These are phyloP conservation scores for Margarornis squamiger DNA, from an alignment of 2,797 vertebrate species.

Conservation along the genomic window DNA sequence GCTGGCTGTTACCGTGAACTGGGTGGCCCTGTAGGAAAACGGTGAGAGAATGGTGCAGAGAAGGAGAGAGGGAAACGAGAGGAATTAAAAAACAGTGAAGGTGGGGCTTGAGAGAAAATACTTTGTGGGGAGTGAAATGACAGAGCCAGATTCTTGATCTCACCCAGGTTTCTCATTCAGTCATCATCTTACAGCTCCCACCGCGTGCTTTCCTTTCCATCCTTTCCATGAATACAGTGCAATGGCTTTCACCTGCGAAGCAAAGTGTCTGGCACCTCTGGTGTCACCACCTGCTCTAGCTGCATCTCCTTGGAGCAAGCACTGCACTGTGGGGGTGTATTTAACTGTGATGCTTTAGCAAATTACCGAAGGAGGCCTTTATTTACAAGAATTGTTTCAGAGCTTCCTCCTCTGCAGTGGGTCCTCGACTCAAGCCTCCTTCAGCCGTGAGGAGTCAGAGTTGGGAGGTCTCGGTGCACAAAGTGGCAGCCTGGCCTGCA, in stretches of 20 bases:
- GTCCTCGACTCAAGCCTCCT: background rate
- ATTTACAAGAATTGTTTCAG: background rate
- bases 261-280: background rate
- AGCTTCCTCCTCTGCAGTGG: background rate
- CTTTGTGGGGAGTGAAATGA: conserved; percentile 53
- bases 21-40: conserved; percentile 12
- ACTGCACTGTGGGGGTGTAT: background rate
- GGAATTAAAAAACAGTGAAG: conserved; percentile 15
- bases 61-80: background rate
- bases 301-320: background rate
- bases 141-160: conserved; percentile 4
- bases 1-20: background rate
- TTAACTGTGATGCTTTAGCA: background rate
- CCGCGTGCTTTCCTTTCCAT: background rate
- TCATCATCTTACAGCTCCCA: conserved; percentile 15
- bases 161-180: conserved; percentile 31
- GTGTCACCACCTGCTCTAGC: background rate
- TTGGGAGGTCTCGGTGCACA: background rate
- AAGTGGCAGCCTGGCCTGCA: rapidly evolving
- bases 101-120: conserved; percentile 35
- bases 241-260: background rate
- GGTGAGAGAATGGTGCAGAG: background rate
- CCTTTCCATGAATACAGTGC: background rate
- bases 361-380: background rate
- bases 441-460: background rate